Evolutionary conservation across 2,797 vertebrate species (phyloP), one percentile per base, ranked within the genome.

Genomic region (Rhincodon typus): DNA sequence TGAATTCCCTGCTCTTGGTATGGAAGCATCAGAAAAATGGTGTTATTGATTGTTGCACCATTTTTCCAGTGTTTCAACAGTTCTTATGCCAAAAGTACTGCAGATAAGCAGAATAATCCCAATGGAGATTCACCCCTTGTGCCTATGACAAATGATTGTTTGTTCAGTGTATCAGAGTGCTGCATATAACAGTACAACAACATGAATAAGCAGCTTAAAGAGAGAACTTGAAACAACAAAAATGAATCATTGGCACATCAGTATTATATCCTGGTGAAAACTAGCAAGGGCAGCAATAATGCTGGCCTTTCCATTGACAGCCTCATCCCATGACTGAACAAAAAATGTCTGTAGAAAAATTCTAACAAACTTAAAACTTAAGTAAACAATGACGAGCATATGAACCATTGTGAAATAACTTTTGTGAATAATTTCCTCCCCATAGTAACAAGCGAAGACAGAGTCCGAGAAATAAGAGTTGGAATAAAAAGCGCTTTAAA

Each of bases 401-500:
- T 95, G 46, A 77, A 57, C 53, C 77, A 46, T 30, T 95, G 46
- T 95, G 27, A 30, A 95, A 57, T 95, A 77, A 95, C 50, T 53
- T 72, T 4, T 69, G 69, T 42, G 62, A 38, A 27, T 30, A 53
- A 53, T 72, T 46, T 25, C 70, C 30, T 27, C 17, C 69, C 94
- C 46, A 10, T 77, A 95, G 94, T 34, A 95, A 57, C 50, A 95
- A 95, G 77, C 94, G 94, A 57, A 95, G 57, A 27, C 94, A 46
- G 70, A 95, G 94, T 57, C 72, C 70, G 57, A 77, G 53, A 77
- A 30, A 27, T 77, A 77, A 74, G 6, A 95, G 46, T 38, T 27
- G 25, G 46, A 74, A 77, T 74, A 72, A 95, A 77, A 95, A 95
- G 27, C 72, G 94, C 6, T 77, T 77, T 3, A 95, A 95, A 77